Evolutionary conservation across 2,113 vertebrate species (phyloP).

Genomic region (human): DNA sequence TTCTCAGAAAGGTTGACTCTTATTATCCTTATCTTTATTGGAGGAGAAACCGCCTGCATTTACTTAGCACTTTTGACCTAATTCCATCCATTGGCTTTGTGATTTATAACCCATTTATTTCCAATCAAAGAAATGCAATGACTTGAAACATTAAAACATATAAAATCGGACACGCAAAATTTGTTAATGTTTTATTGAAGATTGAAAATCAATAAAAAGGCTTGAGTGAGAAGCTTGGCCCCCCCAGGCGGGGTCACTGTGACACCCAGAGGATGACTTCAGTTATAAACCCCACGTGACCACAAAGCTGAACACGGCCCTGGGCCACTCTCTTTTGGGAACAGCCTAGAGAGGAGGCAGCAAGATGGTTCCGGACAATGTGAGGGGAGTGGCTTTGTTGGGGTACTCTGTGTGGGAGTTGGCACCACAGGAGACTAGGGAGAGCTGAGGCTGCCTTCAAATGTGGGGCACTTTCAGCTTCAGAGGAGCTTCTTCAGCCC

Average conservation of each 20-base stretch:
- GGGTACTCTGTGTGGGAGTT: neutral
- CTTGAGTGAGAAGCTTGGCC: neutral
- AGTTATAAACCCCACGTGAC: no score
- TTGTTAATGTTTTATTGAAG: neutral
- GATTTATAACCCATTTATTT: constrained; percentile 17
- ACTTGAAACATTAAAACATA: neutral
- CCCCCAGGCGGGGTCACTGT: neutral
- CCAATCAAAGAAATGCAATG: neutral
- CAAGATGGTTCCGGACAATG: neutral
- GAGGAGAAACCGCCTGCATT: neutral
- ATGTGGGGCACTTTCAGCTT: accelerated
- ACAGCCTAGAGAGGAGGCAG: neutral
- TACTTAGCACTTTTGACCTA: neutral
- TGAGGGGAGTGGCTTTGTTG: accelerated
- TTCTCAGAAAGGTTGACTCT: constrained; percentile 8
- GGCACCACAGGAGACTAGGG: neutral
- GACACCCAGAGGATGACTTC: neutral
- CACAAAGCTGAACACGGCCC: neutral
- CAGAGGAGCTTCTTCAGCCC: neutral
- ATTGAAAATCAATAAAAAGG: neutral
- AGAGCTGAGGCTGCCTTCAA: neutral
- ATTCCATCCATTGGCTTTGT: neutral
- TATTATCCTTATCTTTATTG: neutral
- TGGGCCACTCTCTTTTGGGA: neutral
- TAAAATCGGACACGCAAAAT: neutral